phyloP scores from a whole-genome alignment of 2,797 vertebrate genomes.

The Leptatherina wallacei region DNA sequence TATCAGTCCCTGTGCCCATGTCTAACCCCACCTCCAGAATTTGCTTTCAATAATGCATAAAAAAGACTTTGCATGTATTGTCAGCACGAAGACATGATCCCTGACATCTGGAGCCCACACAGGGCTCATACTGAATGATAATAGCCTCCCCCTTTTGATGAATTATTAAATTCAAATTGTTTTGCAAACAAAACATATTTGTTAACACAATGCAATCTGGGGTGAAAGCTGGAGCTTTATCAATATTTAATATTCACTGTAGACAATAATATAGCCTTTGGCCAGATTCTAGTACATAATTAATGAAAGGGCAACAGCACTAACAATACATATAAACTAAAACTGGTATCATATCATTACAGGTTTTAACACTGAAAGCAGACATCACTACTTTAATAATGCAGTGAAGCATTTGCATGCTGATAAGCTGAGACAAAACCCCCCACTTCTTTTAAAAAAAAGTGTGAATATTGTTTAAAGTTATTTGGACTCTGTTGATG shows the following conservation, averaged over 20 bases:
- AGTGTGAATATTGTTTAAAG: background rate
- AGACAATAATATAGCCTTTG: slow-evolving; percentile 76
- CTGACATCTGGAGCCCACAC: slow-evolving; percentile 71
- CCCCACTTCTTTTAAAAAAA: background rate
- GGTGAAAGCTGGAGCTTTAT: slow-evolving; percentile 77
- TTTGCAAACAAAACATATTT: slow-evolving; percentile 85
- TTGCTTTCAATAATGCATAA: slow-evolving; percentile 80
- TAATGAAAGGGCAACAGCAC: slow-evolving; percentile 70
- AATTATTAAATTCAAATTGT: slow-evolving; percentile 83
- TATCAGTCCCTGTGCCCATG: slow-evolving; percentile 68
- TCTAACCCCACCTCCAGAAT: slow-evolving; percentile 63
- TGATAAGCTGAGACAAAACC: background rate
- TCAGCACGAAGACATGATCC: slow-evolving; percentile 73
- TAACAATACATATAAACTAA: slow-evolving; percentile 57
- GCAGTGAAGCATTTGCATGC: background rate
- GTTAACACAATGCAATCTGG: slow-evolving; percentile 82
- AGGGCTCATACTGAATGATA: slow-evolving; percentile 75
- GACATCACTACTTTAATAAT: slow-evolving; percentile 12
- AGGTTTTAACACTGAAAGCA: slow-evolving; percentile 44
- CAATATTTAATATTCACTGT: slow-evolving; percentile 83
- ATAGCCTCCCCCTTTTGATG: slow-evolving; percentile 69
- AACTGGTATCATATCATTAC: slow-evolving; percentile 36
- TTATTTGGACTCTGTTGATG: background rate
- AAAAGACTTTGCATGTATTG: slow-evolving; percentile 76
- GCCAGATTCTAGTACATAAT: slow-evolving; percentile 78